Percentiles rank a stretch among this genome's conserved stretches.
phyloP scores from a whole-genome alignment of 1,140 invertebrate species.

The Tribolium castaneum region DNA sequence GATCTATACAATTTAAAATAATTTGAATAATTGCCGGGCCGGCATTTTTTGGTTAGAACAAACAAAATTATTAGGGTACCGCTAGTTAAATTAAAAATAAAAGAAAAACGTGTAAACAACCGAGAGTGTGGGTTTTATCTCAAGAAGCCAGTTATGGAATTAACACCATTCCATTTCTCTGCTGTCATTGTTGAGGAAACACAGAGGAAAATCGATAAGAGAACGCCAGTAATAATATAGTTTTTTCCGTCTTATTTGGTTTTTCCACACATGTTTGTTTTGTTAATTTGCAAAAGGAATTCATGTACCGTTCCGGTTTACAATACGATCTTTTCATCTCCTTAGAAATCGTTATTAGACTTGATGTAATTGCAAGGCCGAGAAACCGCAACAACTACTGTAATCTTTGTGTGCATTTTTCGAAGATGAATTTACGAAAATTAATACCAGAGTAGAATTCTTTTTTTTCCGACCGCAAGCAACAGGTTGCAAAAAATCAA shows the following conservation, averaged over 20 bases:
- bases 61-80: slow-evolving; percentile 18
- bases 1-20: neutral
- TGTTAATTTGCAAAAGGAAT: slow-evolving; percentile 17
- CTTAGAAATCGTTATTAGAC: slow-evolving; percentile 12
- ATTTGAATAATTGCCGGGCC: slow-evolving; percentile 2
- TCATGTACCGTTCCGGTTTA: slow-evolving; percentile 2
- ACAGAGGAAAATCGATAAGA: neutral
- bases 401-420: slow-evolving; percentile 9
- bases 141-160: neutral
- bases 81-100: slow-evolving; percentile 19
- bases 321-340: neutral
- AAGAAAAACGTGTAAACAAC: neutral
- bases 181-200: neutral
- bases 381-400: slow-evolving; percentile 33
- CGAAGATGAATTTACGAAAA: neutral
- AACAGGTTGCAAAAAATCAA: slow-evolving; percentile 5
- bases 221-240: neutral
- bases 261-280: neutral
- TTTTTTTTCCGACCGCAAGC: neutral
- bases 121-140: neutral
- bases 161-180: neutral
- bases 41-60: slow-evolving; percentile 3
- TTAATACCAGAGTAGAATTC: neutral
- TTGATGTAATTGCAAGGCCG: slow-evolving; percentile 32
- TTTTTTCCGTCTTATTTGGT: neutral